Base-by-base conservation (phyloP, 2,113 vertebrate genomes). In the Lutjanus erythropterus region DNA sequence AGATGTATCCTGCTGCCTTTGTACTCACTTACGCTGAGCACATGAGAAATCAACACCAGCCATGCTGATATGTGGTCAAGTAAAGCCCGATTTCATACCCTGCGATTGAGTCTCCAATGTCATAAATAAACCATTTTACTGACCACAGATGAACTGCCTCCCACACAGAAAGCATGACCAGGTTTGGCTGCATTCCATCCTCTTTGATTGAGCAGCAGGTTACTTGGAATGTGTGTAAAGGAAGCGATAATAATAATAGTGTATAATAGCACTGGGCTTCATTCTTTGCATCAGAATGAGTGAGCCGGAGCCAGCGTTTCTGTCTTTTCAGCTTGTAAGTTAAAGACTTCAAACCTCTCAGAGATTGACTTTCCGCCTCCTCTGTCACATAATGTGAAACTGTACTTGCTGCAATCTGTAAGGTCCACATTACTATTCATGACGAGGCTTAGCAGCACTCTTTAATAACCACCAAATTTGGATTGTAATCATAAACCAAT, bases 111-210 rank as follows among this genome's bases (percentile, higher is more conserved):
- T 67, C 75, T 46, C 53, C 21, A 5, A 72, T 19, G 35, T 80
- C 55, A 78, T 83, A 44, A 80, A 85, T 73, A 83, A 84, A 68
- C 4, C 29, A 72, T 61, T 73, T 77, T 76, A 25, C 62, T 56
- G 42, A 47, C 23, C 8, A n/a, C 65, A 58, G 44, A 78, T 71
- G 44, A 65, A 70, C 44, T 58, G 66, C 53, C 27, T 52, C 6
- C 12, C 33, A 73, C 19, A 55, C 61, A 59, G 47, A 56, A 44
- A 66, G 18, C 31, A 25, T 55, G 50, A 49, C 35, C 64, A 18
- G 33, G n/a, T 78, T 71, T 55, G 11, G 19, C 41, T 67, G 47
- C 33, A 68, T 50, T 60, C 37, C 39, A 7, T 41, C 9, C 29
- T 73, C 23, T 50, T 49, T 52, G n/a, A 61, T 14, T 42, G 35